phyloP scores from a whole-genome alignment of 2,113 vertebrate genomes.

The Eulacestoma nigropectus region DNA sequence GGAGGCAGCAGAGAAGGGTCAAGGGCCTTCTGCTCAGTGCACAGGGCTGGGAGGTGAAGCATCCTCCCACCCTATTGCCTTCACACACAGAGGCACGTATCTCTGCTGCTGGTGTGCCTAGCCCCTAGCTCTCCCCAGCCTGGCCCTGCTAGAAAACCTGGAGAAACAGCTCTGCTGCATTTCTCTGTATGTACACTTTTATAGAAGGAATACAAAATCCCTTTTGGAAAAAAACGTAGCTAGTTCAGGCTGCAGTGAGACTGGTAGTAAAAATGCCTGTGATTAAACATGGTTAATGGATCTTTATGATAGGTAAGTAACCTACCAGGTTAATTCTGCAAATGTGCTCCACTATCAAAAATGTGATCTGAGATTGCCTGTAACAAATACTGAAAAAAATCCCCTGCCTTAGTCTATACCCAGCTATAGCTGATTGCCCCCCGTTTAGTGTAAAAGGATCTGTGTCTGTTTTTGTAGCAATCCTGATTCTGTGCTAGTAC shows the following conservation, averaged over 20 bases:
- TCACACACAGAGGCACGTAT: neutral
- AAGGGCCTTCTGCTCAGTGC: neutral
- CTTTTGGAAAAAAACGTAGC: slow-evolving; percentile 30
- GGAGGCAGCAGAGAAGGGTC: neutral
- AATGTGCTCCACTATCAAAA: neutral
- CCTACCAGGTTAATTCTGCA: neutral
- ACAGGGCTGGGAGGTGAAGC: neutral
- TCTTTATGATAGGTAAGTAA: slow-evolving; percentile 11
- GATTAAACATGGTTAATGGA: slow-evolving; percentile 50
- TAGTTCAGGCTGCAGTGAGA: slow-evolving; percentile 28
- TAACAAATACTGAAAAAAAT: slow-evolving; percentile 52
- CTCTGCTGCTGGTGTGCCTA: neutral
- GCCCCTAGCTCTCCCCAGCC: neutral
- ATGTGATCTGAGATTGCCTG: slow-evolving; percentile 29
- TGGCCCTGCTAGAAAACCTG: neutral
- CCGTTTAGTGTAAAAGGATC: neutral
- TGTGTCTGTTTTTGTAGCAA: neutral
- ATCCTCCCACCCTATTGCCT: neutral
- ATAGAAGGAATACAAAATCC: slow-evolving; percentile 29
- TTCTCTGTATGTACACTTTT: slow-evolving; percentile 37
- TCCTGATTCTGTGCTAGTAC: slow-evolving; percentile 28
- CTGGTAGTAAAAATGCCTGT: slow-evolving; percentile 35
- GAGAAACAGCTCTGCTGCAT: neutral
- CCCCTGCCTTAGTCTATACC: neutral
- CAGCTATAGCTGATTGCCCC: neutral